Evolutionary conservation across 1,140 invertebrate species (phyloP).

Genomic region (Phymorhynchus buccinoides): DNA sequence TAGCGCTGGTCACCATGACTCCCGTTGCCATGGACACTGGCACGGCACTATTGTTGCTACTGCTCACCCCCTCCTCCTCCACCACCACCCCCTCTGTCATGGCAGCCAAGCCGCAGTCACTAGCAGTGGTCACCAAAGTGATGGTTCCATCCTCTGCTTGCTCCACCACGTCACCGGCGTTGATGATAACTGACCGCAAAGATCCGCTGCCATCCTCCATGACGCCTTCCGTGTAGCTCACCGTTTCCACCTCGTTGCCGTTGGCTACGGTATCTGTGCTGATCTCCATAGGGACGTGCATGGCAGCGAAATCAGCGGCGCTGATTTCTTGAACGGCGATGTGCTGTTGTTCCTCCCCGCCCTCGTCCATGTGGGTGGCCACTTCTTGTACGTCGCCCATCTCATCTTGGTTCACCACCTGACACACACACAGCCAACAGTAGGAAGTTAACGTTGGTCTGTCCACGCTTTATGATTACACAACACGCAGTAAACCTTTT

Average conservation of each 20-base stretch:
- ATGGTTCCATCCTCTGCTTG: background rate
- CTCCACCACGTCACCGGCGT: background rate
- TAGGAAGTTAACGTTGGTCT: too few species aligned
- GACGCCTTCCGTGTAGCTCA: background rate
- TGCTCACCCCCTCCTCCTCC: too few species aligned
- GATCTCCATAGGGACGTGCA: conserved; percentile 29
- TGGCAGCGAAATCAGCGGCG: background rate
- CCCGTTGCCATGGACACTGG: background rate
- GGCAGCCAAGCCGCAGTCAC: background rate
- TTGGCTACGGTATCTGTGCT: background rate
- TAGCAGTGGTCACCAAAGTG: conserved; percentile 19
- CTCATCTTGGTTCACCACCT: conserved; percentile 37
- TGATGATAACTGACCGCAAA: background rate
- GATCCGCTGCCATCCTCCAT: background rate
- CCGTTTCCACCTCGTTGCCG: background rate
- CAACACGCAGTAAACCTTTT: background rate
- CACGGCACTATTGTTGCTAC: too few species aligned
- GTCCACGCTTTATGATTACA: too few species aligned
- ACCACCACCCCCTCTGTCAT: too few species aligned
- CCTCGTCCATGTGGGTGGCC: background rate
- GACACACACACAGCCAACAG: background rate
- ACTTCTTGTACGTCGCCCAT: conserved; percentile 29
- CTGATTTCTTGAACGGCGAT: conserved; percentile 21
- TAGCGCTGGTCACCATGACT: conserved; percentile 2
- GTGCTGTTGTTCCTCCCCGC: conserved; percentile 24